Evolutionary conservation across 2,113 vertebrate species (phyloP), one percentile per base, ranked within the genome.

Genomic region (Craseonycteris thonglongyai): DNA sequence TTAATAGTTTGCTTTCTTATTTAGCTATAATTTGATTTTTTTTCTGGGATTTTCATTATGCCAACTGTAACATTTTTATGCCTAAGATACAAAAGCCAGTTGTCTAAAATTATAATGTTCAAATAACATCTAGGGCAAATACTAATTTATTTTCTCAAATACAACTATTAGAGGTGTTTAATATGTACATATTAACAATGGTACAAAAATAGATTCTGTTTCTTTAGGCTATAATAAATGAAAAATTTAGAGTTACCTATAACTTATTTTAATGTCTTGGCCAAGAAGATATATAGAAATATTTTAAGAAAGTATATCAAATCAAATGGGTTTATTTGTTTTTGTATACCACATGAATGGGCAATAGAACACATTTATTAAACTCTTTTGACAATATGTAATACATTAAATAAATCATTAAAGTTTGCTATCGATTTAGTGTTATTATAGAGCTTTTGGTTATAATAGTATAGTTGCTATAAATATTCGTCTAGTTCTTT

Each of bases 261-360:
- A 61, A 42, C 21, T 86, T 3, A 95, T 87, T 96, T 93, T 69
- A 90, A 49, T 88, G 80, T 92, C 28, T 75, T 90, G 58, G 28
- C 76, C 78, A 63, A 59, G 91, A 54, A 91, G n/a, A 95, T 68
- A 96, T 65, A 69, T 95, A 92, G 85, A 97, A 98, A 92, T 1
- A 95, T 95, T 97, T 97, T 93, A 96, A 81, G 76, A 95, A 98
- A 94, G 82, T 47, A 97, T 89, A 97, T 96, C 93, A 95, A 97
- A 94, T 80, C 6, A 97, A 94, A 95, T 54, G 6, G 54, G 93
- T 97, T 97, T 40, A 88, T 97, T 98, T 93, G 56, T 91, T 96
- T 94, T 71, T 88, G 51, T 35, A 75, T 95, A 93, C 63, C 38
- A 93, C 33, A 90, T 89, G 95, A 93, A 97, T 96, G 59, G 75